Percentiles rank a stretch among this genome's conserved stretches.
phyloP scores from a whole-genome alignment of 2,888 invertebrate genomes.

The Calameuta filiformis region DNA sequence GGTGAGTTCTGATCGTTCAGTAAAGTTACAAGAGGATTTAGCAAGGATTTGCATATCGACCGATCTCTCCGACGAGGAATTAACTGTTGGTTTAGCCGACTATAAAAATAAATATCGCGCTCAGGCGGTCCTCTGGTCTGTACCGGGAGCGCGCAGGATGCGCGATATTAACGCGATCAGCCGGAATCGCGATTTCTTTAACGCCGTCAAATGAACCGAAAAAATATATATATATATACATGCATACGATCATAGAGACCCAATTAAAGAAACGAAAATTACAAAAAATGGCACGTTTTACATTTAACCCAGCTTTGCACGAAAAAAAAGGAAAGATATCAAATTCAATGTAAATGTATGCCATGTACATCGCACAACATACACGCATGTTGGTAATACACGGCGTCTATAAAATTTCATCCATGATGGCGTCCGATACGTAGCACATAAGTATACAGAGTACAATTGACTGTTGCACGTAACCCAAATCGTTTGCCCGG shows the following conservation, averaged over 20 bases:
- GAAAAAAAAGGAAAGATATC: background rate
- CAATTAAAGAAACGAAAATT: background rate
- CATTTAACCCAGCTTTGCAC: background rate
- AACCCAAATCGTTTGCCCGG: conserved; percentile 1
- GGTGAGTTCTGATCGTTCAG: background rate
- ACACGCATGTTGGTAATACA: background rate
- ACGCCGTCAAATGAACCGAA: background rate
- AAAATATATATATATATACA: background rate
- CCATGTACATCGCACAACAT: background rate
- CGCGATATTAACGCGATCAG: background rate
- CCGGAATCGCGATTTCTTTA: background rate
- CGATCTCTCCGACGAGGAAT: background rate
- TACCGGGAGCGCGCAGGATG: background rate
- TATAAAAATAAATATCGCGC: background rate
- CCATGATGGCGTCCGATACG: background rate
- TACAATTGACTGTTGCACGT: background rate
- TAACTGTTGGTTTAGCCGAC: background rate
- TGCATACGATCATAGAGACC: background rate
- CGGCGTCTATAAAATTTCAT: background rate
- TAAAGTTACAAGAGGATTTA: background rate
- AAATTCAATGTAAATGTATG: background rate
- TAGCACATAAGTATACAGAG: background rate
- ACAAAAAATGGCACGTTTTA: background rate
- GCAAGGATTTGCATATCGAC: background rate
- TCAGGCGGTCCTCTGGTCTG: background rate